Evolutionary conservation across 2,113 vertebrate species (phyloP).

Genomic region (Pangasianodon gigas): DNA sequence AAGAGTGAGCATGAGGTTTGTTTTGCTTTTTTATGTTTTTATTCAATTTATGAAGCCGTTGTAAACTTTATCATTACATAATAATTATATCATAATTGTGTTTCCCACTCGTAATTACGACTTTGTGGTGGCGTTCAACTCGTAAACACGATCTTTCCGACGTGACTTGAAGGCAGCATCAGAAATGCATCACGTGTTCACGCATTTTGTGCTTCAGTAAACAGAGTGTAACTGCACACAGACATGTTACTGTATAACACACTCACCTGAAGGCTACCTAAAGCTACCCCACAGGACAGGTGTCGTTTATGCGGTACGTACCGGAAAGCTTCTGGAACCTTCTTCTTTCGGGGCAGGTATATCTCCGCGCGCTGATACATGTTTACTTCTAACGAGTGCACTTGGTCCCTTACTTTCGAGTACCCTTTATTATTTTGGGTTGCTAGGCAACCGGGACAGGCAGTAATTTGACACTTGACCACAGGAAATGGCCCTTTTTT

Average conservation of each 20-base stretch:
- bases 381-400: not conserved
- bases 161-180: too few species aligned
- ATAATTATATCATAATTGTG: too few species aligned
- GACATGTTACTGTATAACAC: not conserved
- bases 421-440: constrained; percentile 25
- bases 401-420: not conserved
- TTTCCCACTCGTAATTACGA: too few species aligned
- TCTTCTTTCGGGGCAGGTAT: constrained; percentile 54
- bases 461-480: constrained; percentile 32
- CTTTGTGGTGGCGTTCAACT: too few species aligned
- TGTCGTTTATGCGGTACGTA: constrained; percentile 31
- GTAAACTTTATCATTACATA: too few species aligned
- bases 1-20: too few species aligned
- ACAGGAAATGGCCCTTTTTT: not conserved
- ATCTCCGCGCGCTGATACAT: constrained; percentile 52
- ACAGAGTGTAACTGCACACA: not conserved
- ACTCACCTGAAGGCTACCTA: not conserved
- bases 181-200: too few species aligned
- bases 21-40: too few species aligned
- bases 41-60: too few species aligned
- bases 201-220: too few species aligned
- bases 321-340: constrained; percentile 48
- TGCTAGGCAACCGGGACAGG: constrained; percentile 45
- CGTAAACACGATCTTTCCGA: too few species aligned
- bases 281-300: not conserved